Evolutionary conservation across 2,888 invertebrate species (phyloP), one percentile per base, ranked within the genome.

Genomic region (Prosopocoilus inquinatus): DNA sequence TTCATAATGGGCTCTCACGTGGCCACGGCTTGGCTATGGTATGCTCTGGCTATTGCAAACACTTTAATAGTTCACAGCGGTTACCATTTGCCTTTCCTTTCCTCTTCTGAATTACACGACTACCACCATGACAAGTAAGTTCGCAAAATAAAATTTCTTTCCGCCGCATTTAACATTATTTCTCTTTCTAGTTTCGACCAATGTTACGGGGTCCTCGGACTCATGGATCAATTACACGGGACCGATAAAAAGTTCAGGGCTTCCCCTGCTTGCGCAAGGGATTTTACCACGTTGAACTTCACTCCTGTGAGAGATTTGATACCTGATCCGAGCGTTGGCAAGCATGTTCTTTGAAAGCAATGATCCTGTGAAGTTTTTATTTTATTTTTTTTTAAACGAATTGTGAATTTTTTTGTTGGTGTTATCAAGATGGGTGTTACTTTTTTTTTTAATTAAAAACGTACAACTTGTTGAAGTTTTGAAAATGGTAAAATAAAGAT

Each of bases 71-170:
- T 90, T 7, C 93, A 93, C 74, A 89, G 89, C 43, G 93, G 92
- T 9, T 93, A 92, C 71, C 92, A 93, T 77, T 79, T 92, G 68
- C 92, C 93, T 1, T 89, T 91, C 75, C 86, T 91, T 71, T 90
- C 90, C 4, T 90, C 90, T 41, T 90, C 92, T 5, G 91, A 92
- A 74, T 89, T 90, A 0, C 93, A 93, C 70, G 93, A 93, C 76
- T 93, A 88, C 74, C 93, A 93, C 75, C 93, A 93, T 75, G 81
- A 90, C 61, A 92, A 91, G 88, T 89, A 74, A 81, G 82, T 74
- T 49, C 44, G 3, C 4, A 20, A 4, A 20, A 28, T 28, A 28
- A 1, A 1, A 1, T 20, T 1, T 20, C 4, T 20, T 20, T 3
- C 4, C 4, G 2, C 20, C 2, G 20, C 20, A 53, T n/a, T n/a